Base-by-base conservation (phyloP, 2,888 invertebrate genomes). In the Hydraecia micacea region DNA sequence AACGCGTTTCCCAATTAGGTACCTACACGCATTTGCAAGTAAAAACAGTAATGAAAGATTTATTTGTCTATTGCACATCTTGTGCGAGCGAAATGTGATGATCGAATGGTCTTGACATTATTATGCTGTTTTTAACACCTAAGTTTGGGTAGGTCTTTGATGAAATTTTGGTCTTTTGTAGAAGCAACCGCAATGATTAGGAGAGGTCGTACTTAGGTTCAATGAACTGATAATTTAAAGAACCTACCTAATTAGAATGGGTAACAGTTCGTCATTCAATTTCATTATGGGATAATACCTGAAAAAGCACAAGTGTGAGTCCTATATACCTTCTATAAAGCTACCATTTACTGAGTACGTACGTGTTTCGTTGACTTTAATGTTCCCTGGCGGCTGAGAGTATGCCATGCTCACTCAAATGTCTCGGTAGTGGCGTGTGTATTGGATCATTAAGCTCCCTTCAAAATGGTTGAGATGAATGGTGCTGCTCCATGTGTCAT, bases 1-100 rank as follows among this genome's bases (percentile, higher is more conserved):
- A 81, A 84, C 62, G 21, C 69, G 25, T 84, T 84, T 81, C 81
- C 58, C 84, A 84, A 84, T 84, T 70, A 39, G 5, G 18, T 62
- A 66, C 32, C 28, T 36, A n/a, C 55, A 9, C 36, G 28, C 25
- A 77, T 72, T 76, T 71, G 70, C 60, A 77, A 77, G 71, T 80
- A 36, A 69, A 81, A 74, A 42, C 18, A 39, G 46, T 70, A 72
- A 58, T 67, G 28, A 67, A 80, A 58, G 21, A 76, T 73, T 58
- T 78, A 62, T 67, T 83, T 66, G 15, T 83, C 46, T 71, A 71
- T 83, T 79, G 62, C 83, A 75, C 65, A 79, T 78, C 28, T 68
- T 49, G 21, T 69, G 58, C 42, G n/a, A 42, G 32, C 21, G 13
- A 46, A 75, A 81, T 58, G 18, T 58, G 21, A n/a, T 72, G 18